Base-by-base conservation (phyloP, 2,113 vertebrate genomes). In the Cnemophilus loriae region DNA sequence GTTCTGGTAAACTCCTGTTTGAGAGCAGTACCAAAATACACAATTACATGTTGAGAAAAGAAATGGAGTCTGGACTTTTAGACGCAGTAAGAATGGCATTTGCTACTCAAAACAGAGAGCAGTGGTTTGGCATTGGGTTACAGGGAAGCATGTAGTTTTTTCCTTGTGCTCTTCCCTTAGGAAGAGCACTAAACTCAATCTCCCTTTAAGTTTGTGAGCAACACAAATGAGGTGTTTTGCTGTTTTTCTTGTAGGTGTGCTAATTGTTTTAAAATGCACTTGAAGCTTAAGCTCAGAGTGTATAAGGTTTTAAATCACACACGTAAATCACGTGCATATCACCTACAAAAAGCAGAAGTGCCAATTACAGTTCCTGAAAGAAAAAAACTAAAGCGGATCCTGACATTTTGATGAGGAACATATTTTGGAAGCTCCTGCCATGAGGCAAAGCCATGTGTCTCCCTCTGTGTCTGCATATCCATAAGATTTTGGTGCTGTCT, bases 1-100 rank as follows among this genome's bases (percentile, higher is more conserved):
- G 96, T 97, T 93, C 85, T 96, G 42, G 77, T 96, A 93, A 95
- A 88, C 75, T 90, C 86, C 59, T 90, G 71, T 75, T 91, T 82
- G 89, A 97, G 71, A 59, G 39, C 89, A 84, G 81, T 76, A 95
- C 76, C 77, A 95, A 95, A 97, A 94, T 90, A 92, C 79, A 78
- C 87, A 78, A 68, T 89, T 93, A 95, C 90, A 76, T 59, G 90
- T 96, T 88, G 92, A 89, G 88, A 85, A 96, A 94, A 96, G 90
- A 86, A 95, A 91, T 28, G 13, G 19, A 39, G n/a, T 44, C 80
- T 84, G 80, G 26, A 33, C 11, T 92, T 92, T 83, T n/a, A 63
- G 71, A 50, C 0, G 2, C 42, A 65, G 57, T 47, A 59, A 80
- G 78, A 90, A 93, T 77, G 95, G 79, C 56, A 86, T 94, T 94